Percentiles rank a stretch among this genome's conserved stretches.
phyloP scores from a whole-genome alignment of 2,113 vertebrate species.

The Spea bombifrons region DNA sequence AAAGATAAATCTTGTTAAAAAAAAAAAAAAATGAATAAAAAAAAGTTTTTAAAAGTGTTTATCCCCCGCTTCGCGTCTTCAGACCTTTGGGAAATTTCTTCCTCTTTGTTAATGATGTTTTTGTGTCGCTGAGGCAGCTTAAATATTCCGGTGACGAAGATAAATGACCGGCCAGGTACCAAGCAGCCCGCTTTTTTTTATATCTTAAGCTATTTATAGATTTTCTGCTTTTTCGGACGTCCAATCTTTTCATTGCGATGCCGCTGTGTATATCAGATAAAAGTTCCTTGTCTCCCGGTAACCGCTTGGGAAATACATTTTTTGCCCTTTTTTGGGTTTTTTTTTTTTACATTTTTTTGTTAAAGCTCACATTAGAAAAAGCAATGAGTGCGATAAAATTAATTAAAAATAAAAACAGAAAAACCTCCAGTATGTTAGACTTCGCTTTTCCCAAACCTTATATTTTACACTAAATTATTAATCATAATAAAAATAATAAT shows the following conservation, averaged over 20 bases:
- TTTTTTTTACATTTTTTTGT: background rate
- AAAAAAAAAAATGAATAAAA: background rate
- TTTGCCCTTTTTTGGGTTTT: background rate
- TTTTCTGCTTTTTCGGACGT: constrained; percentile 19
- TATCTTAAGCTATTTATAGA: constrained; percentile 45
- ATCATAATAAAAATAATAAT: too few relatives aligned
- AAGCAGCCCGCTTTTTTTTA: constrained; percentile 20
- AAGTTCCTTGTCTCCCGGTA: too few relatives aligned
- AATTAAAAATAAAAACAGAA: too few relatives aligned
- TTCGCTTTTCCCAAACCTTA: too few relatives aligned
- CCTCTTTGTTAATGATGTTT: constrained; percentile 23
- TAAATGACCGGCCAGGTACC: constrained; percentile 27
- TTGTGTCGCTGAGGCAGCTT: constrained; percentile 43
- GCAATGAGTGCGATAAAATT: too few relatives aligned
- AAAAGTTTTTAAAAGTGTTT: constrained; percentile 6
- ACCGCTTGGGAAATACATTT: too few relatives aligned
- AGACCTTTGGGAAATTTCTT: constrained; percentile 37
- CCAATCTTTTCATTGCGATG: constrained; percentile 21
- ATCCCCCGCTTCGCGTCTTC: background rate
- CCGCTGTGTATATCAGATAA: background rate
- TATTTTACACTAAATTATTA: too few relatives aligned
- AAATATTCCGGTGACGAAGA: constrained; percentile 40
- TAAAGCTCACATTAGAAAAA: background rate
- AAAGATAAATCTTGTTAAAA: background rate
- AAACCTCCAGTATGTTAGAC: too few relatives aligned